Base-by-base conservation (phyloP, 2,113 vertebrate species). In the Ancistrus triradiatus region DNA sequence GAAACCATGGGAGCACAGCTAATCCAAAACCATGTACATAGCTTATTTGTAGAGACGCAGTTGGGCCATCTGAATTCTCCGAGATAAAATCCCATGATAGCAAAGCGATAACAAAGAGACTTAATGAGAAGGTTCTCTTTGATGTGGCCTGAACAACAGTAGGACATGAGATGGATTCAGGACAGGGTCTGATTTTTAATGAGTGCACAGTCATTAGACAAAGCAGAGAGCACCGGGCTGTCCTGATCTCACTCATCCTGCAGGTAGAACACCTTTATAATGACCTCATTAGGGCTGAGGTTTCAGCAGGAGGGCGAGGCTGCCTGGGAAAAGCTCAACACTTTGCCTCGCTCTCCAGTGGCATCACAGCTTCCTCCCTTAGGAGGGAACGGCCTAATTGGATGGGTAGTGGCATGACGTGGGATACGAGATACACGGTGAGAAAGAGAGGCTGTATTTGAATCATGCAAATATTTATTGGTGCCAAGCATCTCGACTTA, bases 181-280 rank as follows among this genome's bases (percentile, higher is more conserved):
- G 25, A 43, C 18, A 40, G 40, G 5, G 27, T 64, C 62, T 53
- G 42, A 43, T 64, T 55, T 55, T 10, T 33, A 55, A 64, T 64
- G 49, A 55, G 50, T 28, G 25, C 50, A 63, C 37, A 33, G 48
- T 52, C 37, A 43, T 52, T 52, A 52, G 50, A 52, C n/a, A 27
- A 63, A 63, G 48, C 24, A 43, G 14, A 42, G 38, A 31, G 61
- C 15, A 44, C 10, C 18, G 3, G 25, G 25, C 24, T 18, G 9
- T 21, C 18, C 27, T 5, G 2, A 8, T 31, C 49, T 7, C 37
- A 56, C 46, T 50, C 47, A 43, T 69, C 59, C 58, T 58, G 13
- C 46, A 69, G 46, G 59, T 63, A 63, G 60, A 22, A 57, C 10
- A 33, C 52, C 44, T 55, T 21, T 55, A 46, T 64, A 55, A 64